These are phyloP conservation scores for Rhagonycha lutea DNA, from an alignment of 2,888 invertebrate species.

Conservation along the genomic window DNA sequence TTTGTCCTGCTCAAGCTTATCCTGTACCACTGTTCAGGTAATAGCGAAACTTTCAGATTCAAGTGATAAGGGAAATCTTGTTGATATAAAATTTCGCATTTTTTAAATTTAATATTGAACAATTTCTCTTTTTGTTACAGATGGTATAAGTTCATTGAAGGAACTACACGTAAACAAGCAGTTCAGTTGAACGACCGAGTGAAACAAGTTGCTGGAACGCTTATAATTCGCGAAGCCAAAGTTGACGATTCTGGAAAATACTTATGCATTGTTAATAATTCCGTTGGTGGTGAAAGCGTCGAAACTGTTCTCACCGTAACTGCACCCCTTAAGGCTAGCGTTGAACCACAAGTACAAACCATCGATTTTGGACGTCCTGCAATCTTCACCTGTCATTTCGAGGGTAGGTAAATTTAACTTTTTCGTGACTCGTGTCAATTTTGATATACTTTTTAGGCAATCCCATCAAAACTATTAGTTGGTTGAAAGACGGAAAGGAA, in stretches of 20 bases:
- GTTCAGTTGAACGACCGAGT: conserved; percentile 88
- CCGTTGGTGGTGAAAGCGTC: conserved; percentile 91
- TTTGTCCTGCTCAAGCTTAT: conserved; percentile 76
- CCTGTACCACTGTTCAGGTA: conserved; percentile 79
- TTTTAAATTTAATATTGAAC: not conserved
- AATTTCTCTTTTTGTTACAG: conserved; percentile 65
- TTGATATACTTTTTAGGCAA: conserved; percentile 56
- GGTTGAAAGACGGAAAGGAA: conserved; percentile 91
- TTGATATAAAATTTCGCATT: not conserved
- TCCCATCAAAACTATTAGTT: conserved; percentile 87
- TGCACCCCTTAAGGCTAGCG: conserved; percentile 84
- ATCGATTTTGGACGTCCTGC: conserved; percentile 93
- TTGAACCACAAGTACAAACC: conserved; percentile 86
- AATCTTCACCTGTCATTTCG: conserved; percentile 87
- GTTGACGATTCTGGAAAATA: conserved; percentile 95
- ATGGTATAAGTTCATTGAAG: conserved; percentile 93
- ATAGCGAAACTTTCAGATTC: conserved; percentile 30
- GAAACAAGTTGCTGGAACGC: conserved; percentile 90
- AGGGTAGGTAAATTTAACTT: conserved; percentile 57
- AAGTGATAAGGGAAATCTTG: not conserved
- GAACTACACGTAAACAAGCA: conserved; percentile 83
- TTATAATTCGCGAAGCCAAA: conserved; percentile 88
- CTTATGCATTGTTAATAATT: conserved; percentile 91
- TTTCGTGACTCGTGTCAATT: not conserved
- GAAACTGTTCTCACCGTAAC: conserved; percentile 92